These are phyloP conservation scores for Solen grandis DNA, from an alignment of 1,140 invertebrate species.

Conservation along the genomic window DNA sequence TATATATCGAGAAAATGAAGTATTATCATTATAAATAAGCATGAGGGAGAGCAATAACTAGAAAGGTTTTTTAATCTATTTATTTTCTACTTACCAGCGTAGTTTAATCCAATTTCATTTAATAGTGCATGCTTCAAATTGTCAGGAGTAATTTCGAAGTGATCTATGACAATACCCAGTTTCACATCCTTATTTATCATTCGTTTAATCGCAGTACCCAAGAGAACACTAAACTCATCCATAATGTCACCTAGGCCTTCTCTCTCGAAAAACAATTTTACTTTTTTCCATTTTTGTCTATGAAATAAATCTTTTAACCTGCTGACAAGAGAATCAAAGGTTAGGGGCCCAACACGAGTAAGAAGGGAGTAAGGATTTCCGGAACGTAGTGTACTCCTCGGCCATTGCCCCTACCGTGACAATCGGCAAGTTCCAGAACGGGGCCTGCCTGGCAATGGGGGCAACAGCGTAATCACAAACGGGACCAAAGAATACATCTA, in stretches of 20 bases:
- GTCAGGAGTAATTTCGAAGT: not conserved
- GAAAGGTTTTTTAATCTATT: too few species aligned
- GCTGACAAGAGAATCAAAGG: slow-evolving; percentile 87
- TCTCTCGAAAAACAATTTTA: slow-evolving; percentile 87
- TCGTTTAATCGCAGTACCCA: not conserved
- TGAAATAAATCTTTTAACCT: slow-evolving; percentile 86
- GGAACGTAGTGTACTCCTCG: slow-evolving; percentile 85
- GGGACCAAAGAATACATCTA: slow-evolving; percentile 93
- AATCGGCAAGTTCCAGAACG: slow-evolving; percentile 91
- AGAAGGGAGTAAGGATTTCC: slow-evolving; percentile 86
- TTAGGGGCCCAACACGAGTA: slow-evolving; percentile 91
- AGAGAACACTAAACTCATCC: slow-evolving; percentile 82
- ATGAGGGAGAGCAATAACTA: too few species aligned
- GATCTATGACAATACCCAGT: not conserved
- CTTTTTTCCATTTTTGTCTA: slow-evolving; percentile 85
- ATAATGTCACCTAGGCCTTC: slow-evolving; percentile 83
- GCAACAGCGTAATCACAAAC: slow-evolving; percentile 96
- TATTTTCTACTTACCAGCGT: not conserved
- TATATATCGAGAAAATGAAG: too few species aligned
- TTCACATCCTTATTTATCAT: not conserved
- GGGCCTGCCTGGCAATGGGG: slow-evolving; percentile 91
- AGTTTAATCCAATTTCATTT: not conserved
- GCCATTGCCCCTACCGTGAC: slow-evolving; percentile 92
- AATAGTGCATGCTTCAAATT: not conserved
- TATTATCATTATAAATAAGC: too few species aligned